These are phyloP conservation scores for Astropecten irregularis DNA, from an alignment of 53 echinoderm and acorn worm species.

Conservation along the genomic window DNA sequence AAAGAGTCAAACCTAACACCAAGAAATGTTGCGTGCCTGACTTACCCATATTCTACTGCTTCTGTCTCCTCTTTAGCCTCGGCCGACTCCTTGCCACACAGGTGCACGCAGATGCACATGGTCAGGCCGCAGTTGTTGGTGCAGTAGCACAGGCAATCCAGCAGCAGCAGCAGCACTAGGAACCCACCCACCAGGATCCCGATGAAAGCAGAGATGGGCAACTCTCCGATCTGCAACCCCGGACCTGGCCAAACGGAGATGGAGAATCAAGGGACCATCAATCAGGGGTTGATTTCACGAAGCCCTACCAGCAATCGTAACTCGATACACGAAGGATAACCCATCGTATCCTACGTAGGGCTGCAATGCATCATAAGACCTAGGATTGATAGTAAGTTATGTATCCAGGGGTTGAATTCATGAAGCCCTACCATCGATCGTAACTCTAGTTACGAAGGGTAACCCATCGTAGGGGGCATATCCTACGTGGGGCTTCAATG, in stretches of 20 bases:
- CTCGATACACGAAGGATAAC: too few relatives aligned
- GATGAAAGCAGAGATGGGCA: slow-evolving; percentile 70
- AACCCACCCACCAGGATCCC: slow-evolving; percentile 87
- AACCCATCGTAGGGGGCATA: too few relatives aligned
- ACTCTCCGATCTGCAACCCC: slow-evolving; percentile 8
- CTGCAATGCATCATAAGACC: too few relatives aligned
- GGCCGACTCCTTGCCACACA: slow-evolving; percentile 80
- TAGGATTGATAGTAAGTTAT: too few relatives aligned
- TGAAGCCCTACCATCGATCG: too few relatives aligned
- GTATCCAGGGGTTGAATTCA: too few relatives aligned
- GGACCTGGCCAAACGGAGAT: slow-evolving; percentile 12
- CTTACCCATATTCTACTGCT: slow-evolving; percentile 77
- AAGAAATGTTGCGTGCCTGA: neutral
- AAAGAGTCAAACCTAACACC: too few relatives aligned
- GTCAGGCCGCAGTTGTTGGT: slow-evolving; percentile 90
- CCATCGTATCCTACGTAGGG: too few relatives aligned
- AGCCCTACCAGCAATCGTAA: too few relatives aligned
- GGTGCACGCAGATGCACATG: slow-evolving; percentile 92
- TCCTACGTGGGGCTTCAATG: too few relatives aligned
- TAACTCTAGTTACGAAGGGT: too few relatives aligned
- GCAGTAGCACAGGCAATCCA: slow-evolving; percentile 85
- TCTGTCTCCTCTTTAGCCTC: slow-evolving; percentile 75
- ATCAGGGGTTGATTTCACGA: too few relatives aligned
- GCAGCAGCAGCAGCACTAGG: slow-evolving; percentile 82
- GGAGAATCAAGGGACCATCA: neutral